phyloP scores from a whole-genome alignment of 2,113 vertebrate genomes.

The Drymodes brunneopygia region DNA sequence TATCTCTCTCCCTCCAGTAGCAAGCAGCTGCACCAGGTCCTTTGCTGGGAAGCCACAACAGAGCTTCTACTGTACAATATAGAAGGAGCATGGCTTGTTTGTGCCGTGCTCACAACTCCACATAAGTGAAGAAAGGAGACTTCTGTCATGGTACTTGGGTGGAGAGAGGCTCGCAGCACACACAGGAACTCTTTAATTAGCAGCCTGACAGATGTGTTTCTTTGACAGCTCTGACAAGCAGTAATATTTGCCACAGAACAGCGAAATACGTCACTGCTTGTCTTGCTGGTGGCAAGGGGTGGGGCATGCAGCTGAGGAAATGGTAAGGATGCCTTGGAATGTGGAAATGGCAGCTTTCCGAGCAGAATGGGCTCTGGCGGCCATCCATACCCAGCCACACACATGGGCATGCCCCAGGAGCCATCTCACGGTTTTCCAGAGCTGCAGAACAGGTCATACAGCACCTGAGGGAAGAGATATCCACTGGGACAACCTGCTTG shows the following conservation, averaged over 20 bases:
- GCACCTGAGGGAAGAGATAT: not conserved
- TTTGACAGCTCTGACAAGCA: not conserved
- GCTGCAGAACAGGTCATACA: not conserved
- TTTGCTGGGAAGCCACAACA: not conserved
- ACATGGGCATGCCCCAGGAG: not conserved
- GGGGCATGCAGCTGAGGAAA: not conserved
- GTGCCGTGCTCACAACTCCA: not conserved
- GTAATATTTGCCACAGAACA: not conserved
- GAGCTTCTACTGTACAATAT: not conserved
- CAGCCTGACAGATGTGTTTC: not conserved
- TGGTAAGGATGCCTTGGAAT: not conserved
- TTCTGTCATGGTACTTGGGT: not conserved
- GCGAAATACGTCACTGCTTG: not conserved
- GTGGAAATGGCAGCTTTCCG: not conserved
- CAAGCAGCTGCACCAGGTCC: not conserved
- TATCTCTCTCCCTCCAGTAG: not conserved
- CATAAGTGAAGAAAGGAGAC: not conserved
- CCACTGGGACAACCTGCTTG: not conserved
- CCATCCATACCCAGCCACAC: not conserved
- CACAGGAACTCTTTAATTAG: not conserved
- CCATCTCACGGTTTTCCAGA: not conserved
- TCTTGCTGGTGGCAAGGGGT: not conserved
- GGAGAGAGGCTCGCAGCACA: not conserved
- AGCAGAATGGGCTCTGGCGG: not conserved
- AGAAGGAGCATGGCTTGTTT: not conserved